A percentile compares a stretch with the other conserved stretches of the same genome.
phyloP scores from a whole-genome alignment of 2,113 vertebrate species.

The Quiscalus mexicanus region DNA sequence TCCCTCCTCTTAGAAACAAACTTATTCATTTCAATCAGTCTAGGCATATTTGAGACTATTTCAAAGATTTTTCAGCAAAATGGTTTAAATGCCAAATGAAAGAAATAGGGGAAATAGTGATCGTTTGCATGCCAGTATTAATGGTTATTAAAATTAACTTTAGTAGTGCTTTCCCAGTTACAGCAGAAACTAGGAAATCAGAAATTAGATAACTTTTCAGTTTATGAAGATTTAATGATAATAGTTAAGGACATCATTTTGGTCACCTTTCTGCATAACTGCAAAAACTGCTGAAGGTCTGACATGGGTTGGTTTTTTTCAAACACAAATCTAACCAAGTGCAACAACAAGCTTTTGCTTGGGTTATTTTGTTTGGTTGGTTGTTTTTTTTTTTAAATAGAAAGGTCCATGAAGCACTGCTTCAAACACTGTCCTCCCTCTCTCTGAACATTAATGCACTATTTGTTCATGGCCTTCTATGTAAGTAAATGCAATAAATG shows the following conservation, averaged over 20 bases:
- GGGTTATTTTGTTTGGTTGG: not conserved
- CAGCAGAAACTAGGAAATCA: not conserved
- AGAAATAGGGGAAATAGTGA: not conserved
- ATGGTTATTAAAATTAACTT: not conserved
- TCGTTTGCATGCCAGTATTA: not conserved
- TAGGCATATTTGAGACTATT: not conserved
- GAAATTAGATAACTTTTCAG: not conserved
- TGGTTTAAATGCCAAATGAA: not conserved
- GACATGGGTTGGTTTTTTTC: not conserved
- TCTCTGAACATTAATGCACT: not conserved
- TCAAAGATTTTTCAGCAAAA: slow-evolving; percentile 3
- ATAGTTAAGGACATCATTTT: not conserved
- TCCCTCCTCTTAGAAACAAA: not conserved
- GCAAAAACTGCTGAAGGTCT: not conserved
- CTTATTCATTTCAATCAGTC: not conserved
- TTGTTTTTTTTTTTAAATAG: not conserved
- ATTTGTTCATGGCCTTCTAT: not conserved
- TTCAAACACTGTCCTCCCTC: not conserved
- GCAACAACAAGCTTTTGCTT: not conserved
- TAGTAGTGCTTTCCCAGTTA: not conserved
- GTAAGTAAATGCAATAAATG: not conserved
- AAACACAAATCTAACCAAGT: not conserved
- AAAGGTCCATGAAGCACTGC: not conserved
- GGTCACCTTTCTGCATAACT: not conserved
- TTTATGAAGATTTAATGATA: not conserved